A percentile compares a stretch with the other conserved stretches of the same genome.
Conservation (phyloP, 1,140 invertebrate genomes). For the Atta texana region DNA sequence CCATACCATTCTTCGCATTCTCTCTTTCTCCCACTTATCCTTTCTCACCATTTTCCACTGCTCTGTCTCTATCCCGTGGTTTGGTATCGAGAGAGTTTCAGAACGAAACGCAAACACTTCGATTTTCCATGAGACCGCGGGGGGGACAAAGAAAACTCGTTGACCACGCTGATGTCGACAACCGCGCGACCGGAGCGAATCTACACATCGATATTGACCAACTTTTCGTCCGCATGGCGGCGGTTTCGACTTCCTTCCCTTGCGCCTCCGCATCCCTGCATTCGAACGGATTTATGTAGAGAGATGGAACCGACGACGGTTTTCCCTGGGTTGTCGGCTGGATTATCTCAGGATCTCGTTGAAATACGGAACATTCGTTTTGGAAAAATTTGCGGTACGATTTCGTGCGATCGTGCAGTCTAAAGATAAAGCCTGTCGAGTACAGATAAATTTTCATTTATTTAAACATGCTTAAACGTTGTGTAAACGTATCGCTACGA, state of each 20-base stretch:
- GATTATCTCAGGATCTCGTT: constrained; percentile 52
- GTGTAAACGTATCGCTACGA: background rate
- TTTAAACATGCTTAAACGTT: background rate
- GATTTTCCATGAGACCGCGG: constrained; percentile 66
- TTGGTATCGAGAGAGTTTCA: constrained; percentile 30
- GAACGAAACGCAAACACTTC: constrained; percentile 73
- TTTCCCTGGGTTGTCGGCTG: constrained; percentile 45
- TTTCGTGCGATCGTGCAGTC: constrained; percentile 15
- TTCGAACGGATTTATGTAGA: constrained; percentile 53
- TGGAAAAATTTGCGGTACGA: constrained; percentile 54
- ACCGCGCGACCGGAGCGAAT: constrained; percentile 62
- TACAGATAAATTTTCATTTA: background rate
- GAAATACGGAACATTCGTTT: constrained; percentile 55
- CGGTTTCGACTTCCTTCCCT: constrained; percentile 31
- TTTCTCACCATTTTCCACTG: background rate
- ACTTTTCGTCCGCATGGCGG: constrained; percentile 58
- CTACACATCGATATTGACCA: constrained; percentile 71
- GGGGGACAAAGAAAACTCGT: constrained; percentile 66
- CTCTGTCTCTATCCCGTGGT: background rate
- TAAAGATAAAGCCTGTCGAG: background rate
- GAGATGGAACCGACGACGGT: constrained; percentile 17
- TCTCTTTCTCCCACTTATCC: background rate
- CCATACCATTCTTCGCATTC: background rate
- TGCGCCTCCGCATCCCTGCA: constrained; percentile 2
- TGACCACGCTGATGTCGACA: constrained; percentile 64